Evolutionary conservation across 2,888 invertebrate species (phyloP).

Genomic region (Choreutis nemorana): DNA sequence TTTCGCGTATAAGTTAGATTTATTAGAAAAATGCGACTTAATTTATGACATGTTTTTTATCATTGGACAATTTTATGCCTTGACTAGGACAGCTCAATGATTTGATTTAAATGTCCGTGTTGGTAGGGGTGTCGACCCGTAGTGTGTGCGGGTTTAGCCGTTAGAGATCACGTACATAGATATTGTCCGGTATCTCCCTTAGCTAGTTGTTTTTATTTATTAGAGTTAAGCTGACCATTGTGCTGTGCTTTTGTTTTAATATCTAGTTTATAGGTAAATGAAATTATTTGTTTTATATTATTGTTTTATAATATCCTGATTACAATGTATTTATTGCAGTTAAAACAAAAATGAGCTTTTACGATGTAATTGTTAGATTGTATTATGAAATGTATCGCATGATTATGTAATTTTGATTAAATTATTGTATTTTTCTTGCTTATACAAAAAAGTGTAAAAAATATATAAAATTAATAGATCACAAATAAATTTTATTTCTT

Average conservation of each 20-base stretch:
- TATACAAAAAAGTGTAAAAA: slow-evolving; percentile 36
- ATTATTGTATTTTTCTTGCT: slow-evolving; percentile 37
- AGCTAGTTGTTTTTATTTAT: slow-evolving; percentile 55
- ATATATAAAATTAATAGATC: slow-evolving; percentile 29
- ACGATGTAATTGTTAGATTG: slow-evolving; percentile 30
- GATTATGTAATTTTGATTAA: slow-evolving; percentile 39
- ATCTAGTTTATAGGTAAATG: slow-evolving; percentile 54
- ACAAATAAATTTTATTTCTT: slow-evolving; percentile 45
- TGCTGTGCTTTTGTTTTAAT: slow-evolving; percentile 67
- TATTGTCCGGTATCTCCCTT: slow-evolving; percentile 26
- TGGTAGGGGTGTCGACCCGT: background rate
- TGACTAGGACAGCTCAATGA: slow-evolving; percentile 60
- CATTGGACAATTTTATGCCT: slow-evolving; percentile 40
- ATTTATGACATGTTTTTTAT: slow-evolving; percentile 29
- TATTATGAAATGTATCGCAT: slow-evolving; percentile 32
- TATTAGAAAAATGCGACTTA: slow-evolving; percentile 29
- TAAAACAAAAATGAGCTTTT: slow-evolving; percentile 42
- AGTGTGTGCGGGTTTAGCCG: background rate
- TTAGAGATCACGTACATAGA: background rate
- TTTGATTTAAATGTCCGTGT: slow-evolving; percentile 28
- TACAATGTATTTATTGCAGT: slow-evolving; percentile 51
- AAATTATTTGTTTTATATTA: slow-evolving; percentile 48
- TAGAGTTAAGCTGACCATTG: slow-evolving; percentile 62
- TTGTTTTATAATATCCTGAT: slow-evolving; percentile 36
- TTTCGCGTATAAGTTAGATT: slow-evolving; percentile 48